Evolutionary conservation across 2,888 invertebrate genomes (phyloP).

Genomic region (Cheilosia grossa): DNA sequence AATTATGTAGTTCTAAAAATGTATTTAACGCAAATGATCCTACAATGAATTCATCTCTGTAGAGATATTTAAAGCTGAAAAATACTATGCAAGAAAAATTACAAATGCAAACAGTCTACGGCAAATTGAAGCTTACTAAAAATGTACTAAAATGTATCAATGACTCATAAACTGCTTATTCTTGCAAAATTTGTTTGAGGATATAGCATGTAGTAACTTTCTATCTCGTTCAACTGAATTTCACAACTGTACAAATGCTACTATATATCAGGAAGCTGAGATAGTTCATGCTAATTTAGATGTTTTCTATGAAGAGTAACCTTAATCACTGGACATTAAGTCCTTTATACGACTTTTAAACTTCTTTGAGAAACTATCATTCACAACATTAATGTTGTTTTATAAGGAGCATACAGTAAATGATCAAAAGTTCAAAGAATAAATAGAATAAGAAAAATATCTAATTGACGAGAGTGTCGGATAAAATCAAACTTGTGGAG

Average conservation of each 20-base stretch:
- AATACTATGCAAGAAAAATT: too few species aligned
- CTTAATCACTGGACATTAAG: neutral
- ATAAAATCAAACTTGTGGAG: neutral
- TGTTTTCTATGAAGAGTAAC: too few species aligned
- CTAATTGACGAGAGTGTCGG: neutral
- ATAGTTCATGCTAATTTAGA: too few species aligned
- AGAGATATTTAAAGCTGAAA: neutral
- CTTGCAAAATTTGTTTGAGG: neutral
- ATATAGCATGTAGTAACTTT: neutral
- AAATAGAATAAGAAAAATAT: neutral
- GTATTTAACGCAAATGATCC: neutral
- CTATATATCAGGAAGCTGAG: too few species aligned
- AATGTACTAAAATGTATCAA: neutral
- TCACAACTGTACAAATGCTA: too few species aligned
- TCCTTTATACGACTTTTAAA: neutral
- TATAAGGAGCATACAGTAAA: neutral
- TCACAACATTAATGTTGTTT: too few species aligned
- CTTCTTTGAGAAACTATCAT: constrained; percentile 1
- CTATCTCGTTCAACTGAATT: too few species aligned
- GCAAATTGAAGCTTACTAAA: neutral
- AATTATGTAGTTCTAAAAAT: neutral
- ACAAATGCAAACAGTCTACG: neutral
- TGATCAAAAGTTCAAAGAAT: neutral
- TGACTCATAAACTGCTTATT: neutral
- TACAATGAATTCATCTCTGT: neutral